These are phyloP conservation scores for Enhydra lutris DNA, from an alignment of 2,113 vertebrate genomes.

Conservation along the genomic window DNA sequence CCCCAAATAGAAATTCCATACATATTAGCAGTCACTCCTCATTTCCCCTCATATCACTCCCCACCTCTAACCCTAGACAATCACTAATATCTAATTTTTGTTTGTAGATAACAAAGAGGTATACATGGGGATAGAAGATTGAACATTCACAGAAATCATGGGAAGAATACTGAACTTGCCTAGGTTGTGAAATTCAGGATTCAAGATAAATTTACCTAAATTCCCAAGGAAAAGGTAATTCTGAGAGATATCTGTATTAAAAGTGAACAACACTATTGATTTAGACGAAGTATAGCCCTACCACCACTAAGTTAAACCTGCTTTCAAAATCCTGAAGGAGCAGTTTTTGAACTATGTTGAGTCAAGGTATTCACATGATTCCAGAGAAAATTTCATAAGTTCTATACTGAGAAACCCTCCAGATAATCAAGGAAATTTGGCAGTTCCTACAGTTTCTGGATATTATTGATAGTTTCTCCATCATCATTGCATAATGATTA, in stretches of 20 bases:
- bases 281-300: not conserved
- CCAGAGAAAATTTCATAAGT: not conserved
- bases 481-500: not conserved
- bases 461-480: not conserved
- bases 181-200: not conserved
- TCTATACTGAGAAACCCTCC: not conserved
- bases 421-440: not conserved
- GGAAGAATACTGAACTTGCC: not conserved
- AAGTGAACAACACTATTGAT: not conserved
- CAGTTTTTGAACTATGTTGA: not conserved
- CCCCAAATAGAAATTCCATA: not conserved
- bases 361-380: not conserved
- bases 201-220: slow-evolving; percentile 22
- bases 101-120: not conserved
- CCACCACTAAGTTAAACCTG: not conserved
- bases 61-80: not conserved
- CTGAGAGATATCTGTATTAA: not conserved
- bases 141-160: not conserved
- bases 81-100: not conserved
- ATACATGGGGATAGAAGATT: not conserved
- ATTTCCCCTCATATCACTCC: not conserved
- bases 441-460: not conserved
- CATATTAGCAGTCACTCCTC: not conserved
- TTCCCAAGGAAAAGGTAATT: not conserved
- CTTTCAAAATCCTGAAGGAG: slow-evolving; percentile 2